phyloP scores from a whole-genome alignment of 2,797 vertebrate genomes.

The Xerus rutilus region DNA sequence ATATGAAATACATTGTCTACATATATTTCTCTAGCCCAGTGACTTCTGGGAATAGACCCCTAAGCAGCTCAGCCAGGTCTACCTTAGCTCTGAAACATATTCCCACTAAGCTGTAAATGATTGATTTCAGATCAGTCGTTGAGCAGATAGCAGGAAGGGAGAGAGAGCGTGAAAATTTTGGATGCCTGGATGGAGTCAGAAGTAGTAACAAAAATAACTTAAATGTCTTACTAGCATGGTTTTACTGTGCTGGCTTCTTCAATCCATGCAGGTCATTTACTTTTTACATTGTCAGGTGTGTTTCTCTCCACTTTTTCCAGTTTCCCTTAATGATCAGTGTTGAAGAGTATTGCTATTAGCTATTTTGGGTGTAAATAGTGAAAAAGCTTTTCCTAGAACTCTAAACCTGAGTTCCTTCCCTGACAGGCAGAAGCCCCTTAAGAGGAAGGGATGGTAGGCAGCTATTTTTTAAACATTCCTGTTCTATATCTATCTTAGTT shows the following conservation, averaged over 20 bases:
- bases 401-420: neutral
- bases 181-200: conserved; percentile 52
- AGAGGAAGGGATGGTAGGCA: neutral
- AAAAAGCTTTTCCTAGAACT: neutral
- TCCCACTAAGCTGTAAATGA: conserved; percentile 75
- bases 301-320: conserved; percentile 21
- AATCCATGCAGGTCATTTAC: neutral
- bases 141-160: conserved; percentile 63
- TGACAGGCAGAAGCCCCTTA: neutral
- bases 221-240: conserved; percentile 24
- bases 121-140: conserved; percentile 74
- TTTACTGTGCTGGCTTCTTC: conserved; percentile 34
- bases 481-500: neutral
- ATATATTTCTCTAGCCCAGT: conserved; percentile 33
- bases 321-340: neutral
- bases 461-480: neutral
- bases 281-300: neutral
- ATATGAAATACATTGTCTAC: conserved; percentile 48
- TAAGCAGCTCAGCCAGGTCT: conserved; percentile 58
- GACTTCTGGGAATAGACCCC: conserved; percentile 67
- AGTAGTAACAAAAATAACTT: conserved; percentile 53
- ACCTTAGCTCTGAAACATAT: conserved; percentile 55
- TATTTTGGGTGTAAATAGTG: neutral
- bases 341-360: neutral
- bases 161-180: conserved; percentile 43